Evolutionary conservation across 2,113 vertebrate species (phyloP), one percentile per base, ranked within the genome.

Genomic region (Labrus mixtus): DNA sequence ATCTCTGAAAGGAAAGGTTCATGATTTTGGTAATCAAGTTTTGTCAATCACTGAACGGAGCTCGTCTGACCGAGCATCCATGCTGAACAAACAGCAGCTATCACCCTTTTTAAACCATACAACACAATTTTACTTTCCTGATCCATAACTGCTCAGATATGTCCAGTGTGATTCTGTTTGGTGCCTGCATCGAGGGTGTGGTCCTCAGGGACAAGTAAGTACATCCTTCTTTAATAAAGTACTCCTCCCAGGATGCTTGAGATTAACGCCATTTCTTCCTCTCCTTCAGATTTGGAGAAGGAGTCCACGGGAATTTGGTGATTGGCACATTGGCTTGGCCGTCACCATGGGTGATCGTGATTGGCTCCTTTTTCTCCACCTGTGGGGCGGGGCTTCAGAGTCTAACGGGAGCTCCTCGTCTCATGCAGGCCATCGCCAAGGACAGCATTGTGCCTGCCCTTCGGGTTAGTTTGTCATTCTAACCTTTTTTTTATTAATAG

Each of bases 361-460:
- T 99, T 7, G 97, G 97, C 37, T 99, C 97, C 48, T 99, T 99
- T 92, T 99, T 99, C 91, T 99, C 97, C 75, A 99, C 97, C 0
- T 99, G 97, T 25, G 97, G 97, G 20, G 97, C 97, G 0, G 97
- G 97, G 8, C 95, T 99, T 53, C 97, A 99, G 95, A 98, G 97
- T 81, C 92, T 99, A 93, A 99, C 97, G 0, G 97, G 97, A 64
- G 97, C 97, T 1, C 97, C 97, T 0, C 97, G 97, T 53, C 97
- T 99, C 67, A 74, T 99, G 58, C 97, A 99, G 90, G 97, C 97
- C 78, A 99, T 99, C 76, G 96, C 97, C 65, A 94, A 97, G 53
- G 97, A 99, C 0, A 94, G 96, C 64, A 97, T 99, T 9, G 97
- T 99, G 83, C 97, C 97, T 4, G 97, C 97, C 78, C 95, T 99